Conservation (phyloP, 2,113 vertebrate species). For the Zeus faber region DNA sequence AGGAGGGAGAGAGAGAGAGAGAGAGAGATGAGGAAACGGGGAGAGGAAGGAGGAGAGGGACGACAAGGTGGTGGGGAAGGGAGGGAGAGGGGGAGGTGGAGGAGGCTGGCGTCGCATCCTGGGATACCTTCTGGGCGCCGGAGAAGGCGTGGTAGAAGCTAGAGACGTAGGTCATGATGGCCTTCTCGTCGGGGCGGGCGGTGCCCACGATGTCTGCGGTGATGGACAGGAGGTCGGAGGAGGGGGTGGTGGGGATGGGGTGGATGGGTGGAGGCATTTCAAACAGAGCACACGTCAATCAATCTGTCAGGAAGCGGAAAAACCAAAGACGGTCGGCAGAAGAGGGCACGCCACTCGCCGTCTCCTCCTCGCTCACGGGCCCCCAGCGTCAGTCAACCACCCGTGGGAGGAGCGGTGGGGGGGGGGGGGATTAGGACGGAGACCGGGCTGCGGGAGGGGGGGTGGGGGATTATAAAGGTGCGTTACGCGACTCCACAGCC, state of each 20-base stretch:
- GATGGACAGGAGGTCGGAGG: slow-evolving; percentile 29
- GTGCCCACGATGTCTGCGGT: slow-evolving; percentile 97
- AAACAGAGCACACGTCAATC: slow-evolving; percentile 45
- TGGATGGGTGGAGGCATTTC: slow-evolving; percentile 14
- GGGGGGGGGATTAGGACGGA: no score
- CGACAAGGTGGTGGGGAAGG: slow-evolving; percentile 60
- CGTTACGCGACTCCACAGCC: no score
- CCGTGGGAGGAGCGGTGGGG: no score
- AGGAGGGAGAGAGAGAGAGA: slow-evolving; percentile 69
- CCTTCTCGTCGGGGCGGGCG: slow-evolving; percentile 97
- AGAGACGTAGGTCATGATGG: slow-evolving; percentile 99
- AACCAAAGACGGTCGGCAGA: slow-evolving; percentile 19
- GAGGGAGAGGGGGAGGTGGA: slow-evolving; percentile 48
- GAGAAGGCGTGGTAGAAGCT: slow-evolving; percentile 99
- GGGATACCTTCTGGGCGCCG: slow-evolving; percentile 98
- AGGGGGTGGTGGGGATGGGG: slow-evolving; percentile 9
- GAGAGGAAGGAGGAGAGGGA: slow-evolving; percentile 51
- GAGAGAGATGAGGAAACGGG: slow-evolving; percentile 80
- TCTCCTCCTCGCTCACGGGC: no score
- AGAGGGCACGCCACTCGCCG: neutral
- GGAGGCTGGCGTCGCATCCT: slow-evolving; percentile 77
- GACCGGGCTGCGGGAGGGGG: no score
- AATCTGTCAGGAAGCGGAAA: slow-evolving; percentile 49
- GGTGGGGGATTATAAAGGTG: no score
- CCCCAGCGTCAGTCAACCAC: no score